Evolutionary conservation across 2,113 vertebrate genomes (phyloP), one percentile per base, ranked within the genome.

Genomic region (Myotis davidii): DNA sequence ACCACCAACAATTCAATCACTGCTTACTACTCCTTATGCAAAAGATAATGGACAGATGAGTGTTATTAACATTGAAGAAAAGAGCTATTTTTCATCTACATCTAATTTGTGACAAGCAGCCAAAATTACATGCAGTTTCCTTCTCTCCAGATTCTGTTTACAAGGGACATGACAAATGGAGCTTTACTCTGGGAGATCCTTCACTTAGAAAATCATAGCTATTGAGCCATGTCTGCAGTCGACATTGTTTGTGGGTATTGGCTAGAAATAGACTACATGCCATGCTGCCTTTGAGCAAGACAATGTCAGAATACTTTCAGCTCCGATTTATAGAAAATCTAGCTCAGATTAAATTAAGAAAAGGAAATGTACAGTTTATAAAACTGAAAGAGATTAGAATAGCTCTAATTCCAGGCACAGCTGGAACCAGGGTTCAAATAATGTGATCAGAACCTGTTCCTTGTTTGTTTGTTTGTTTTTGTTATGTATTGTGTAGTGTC

Each of bases 21-120:
- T 74, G 25, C 23, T 81, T 82, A 73, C 29, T 72, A 42, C 2
- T 12, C 1, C 11, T 50, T 81, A 54, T 34, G 32, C 9, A 34
- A 78, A 91, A 91, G 16, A 83, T 85, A 93, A 90, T 34, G 54
- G 39, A 59, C 59, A 92, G 50, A 82, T 69, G 34, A 73, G 20
- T 67, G 3, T 45, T 74, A 72, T 90, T 79, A 61, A 73, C 21
- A 85, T 2, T 54, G 18, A 96, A 56, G 16, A 48, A 86, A 82
- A 65, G 29, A 69, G 32, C 32, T 27, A 0, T 85, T 90, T 67
- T 52, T 73, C 79, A 20, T 45, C 16, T 42, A 87, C 54, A 52
- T 90, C 17, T 79, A 70, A 87, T 61, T 92, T 96, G 50, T 76
- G 78, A 21, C 27, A 91, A 21, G 34, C 7, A 88, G 56, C 16